Base-by-base conservation (phyloP, 2,797 vertebrate genomes). In the Falco naumanni region DNA sequence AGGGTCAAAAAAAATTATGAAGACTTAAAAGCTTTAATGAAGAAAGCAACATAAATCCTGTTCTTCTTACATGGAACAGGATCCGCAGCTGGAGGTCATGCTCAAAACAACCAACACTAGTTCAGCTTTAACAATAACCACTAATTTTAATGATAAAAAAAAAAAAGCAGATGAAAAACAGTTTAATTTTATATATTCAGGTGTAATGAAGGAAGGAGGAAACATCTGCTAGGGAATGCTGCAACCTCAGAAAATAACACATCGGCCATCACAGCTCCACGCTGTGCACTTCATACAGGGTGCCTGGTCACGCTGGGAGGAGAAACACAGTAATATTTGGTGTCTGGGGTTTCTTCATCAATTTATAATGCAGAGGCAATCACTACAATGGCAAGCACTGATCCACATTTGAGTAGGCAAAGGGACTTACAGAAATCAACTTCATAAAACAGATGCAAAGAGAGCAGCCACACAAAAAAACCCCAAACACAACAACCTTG, bases 121-220 rank as follows among this genome's bases (percentile, higher is more conserved):
- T 65, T 75, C 41, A 69, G 33, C 61, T 88, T 20, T 19, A 82
- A 48, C 26, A 72, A 56, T 18, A 76, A 81, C 47, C 31, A 61
- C 39, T 13, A n/a, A 31, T 93, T 90, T 87, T 50, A 31, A 64
- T 63, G 65, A 90, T 76, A 34, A 86, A n/a, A n/a, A n/a, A n/a
- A n/a, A n/a, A n/a, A n/a, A n/a, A n/a, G n/a, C n/a, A n/a, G n/a
- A n/a, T n/a, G n/a, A n/a, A n/a, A n/a, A n/a, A n/a, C n/a, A n/a
- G n/a, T n/a, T n/a, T n/a, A 59, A 41, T 81, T 93, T 75, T 56
- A 22, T 10, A 72, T 51, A 6, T 47, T 69, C 69, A 89, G 88
- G 88, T 94, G 92, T 79, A 96, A 82, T n/a, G 86, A 92, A 71
- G 88, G 88, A 93, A 95, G 80, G 54, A 88, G 70, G 39, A 71